phyloP scores from a whole-genome alignment of 2,113 vertebrate genomes.

The Amia ocellicauda region DNA sequence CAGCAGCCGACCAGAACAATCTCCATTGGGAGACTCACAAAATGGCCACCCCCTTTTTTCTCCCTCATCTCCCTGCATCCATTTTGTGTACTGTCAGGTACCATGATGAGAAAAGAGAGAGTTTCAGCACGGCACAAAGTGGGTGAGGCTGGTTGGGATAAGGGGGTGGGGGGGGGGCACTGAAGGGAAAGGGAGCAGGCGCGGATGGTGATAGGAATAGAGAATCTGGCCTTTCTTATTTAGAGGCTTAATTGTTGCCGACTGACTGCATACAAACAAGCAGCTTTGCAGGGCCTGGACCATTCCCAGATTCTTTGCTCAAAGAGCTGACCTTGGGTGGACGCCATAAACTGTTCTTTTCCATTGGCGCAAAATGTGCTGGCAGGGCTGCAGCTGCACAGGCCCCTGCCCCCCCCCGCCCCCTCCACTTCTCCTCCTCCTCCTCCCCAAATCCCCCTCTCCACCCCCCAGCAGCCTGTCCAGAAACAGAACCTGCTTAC shows the following conservation, averaged over 20 bases:
- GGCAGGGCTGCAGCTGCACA: conserved; percentile 43
- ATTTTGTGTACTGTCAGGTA: conserved; percentile 15
- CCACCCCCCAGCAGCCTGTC: conserved; percentile 30
- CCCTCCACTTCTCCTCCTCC: conserved; percentile 16
- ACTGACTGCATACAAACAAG: conserved; percentile 64
- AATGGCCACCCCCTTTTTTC: conserved; percentile 5
- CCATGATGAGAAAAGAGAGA: neutral
- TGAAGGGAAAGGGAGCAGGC: conserved; percentile 26
- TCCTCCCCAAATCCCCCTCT: conserved; percentile 27
- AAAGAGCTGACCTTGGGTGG: conserved; percentile 68
- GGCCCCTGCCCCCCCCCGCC: conserved; percentile 45
- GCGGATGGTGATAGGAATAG: conserved; percentile 41
- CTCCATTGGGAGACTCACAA: neutral
- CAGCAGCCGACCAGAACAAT: no score
- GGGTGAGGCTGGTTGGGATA: neutral
- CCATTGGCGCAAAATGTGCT: conserved; percentile 53
- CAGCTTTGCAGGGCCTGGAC: conserved; percentile 57
- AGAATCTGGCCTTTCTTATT: conserved; percentile 56
- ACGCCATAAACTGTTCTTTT: conserved; percentile 72
- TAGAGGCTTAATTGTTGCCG: conserved; percentile 59
- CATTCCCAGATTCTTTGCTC: conserved; percentile 55
- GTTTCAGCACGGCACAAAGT: neutral
- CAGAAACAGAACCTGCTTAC: conserved; percentile 37
- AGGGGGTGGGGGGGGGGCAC: conserved; percentile 29
- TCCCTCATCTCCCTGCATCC: neutral